Evolutionary conservation across 2,797 vertebrate genomes (phyloP), one percentile per base, ranked within the genome.

Genomic region (Sternotherus odoratus): DNA sequence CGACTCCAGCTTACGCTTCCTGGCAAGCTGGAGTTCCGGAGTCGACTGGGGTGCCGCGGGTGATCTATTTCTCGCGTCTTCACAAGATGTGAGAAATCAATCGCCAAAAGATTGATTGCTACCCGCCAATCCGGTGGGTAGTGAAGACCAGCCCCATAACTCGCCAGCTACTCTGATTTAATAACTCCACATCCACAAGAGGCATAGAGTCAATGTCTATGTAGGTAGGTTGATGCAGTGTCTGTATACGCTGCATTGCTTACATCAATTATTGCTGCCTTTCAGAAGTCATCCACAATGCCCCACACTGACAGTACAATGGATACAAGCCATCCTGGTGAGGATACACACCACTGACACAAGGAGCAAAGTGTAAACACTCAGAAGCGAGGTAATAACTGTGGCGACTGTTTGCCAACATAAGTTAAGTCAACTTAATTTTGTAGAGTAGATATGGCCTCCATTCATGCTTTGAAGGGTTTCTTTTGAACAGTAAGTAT

Each of bases 381-480:
- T 56, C 2, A 72, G 8, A 51, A 54, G 46, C 0, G 13, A 36
- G 33, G 10, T 81, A 83, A 78, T 21, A 79, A 39, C n/a, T 39
- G 19, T 1, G 5, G 11, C 1, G 19, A 19, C 19, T 69, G n/a
- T 2, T 48, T 69, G 57, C 3, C 7, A 53, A 75, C 13, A 56
- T 69, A 19, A 13, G 5, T 10, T 39, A 33, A 13, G 15, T 33
- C 30, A 8, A 4, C n/a, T 54, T 56, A 51, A 21, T 57, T 87
- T 91, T 89, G 54, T 50, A 75, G 23, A 16, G 8, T 36, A 87
- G 49, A 48, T 21, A 86, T 54, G 56, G 69, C 54, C 30, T 83
- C 50, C 77, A 50, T 81, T 15, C 6, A 79, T 23, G 36, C 19
- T 69, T 23, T 6, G n/a, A 69, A 39, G n/a, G 63, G n/a, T 69